phyloP scores from a whole-genome alignment of 2,113 vertebrate genomes.

The Ictidomys tridecemlineatus region DNA sequence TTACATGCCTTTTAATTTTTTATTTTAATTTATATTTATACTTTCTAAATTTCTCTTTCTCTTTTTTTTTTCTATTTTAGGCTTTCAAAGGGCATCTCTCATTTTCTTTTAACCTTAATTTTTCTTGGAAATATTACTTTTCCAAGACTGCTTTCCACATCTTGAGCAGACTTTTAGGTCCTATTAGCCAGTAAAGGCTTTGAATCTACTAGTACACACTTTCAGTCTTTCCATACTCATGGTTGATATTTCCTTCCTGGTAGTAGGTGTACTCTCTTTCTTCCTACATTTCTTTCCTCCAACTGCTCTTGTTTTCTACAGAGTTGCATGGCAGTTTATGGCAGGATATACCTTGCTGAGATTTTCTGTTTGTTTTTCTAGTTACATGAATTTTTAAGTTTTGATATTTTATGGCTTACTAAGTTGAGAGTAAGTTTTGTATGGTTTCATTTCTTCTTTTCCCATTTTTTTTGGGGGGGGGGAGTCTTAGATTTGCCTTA shows the following conservation, averaged over 20 bases:
- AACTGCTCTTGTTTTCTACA: not conserved
- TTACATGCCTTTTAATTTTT: not conserved
- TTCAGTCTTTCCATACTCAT: not conserved
- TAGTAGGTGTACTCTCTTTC: not conserved
- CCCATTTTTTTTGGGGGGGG: not conserved
- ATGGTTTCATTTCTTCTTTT: not conserved
- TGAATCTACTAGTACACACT: accelerated
- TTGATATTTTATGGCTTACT: not conserved
- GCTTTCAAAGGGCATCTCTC: not conserved
- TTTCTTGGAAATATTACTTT: not conserved
- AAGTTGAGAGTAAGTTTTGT: not conserved
- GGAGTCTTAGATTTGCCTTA: not conserved
- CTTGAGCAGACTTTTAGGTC: not conserved
- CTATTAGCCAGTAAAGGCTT: not conserved
- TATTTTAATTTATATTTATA: not conserved
- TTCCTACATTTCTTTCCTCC: not conserved
- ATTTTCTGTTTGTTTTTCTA: not conserved
- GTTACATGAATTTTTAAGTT: not conserved
- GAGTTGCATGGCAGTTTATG: not conserved
- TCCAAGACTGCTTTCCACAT: not conserved
- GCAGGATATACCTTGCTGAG: not conserved
- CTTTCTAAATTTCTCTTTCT: not conserved
- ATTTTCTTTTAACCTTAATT: not conserved
- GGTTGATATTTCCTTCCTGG: not conserved
- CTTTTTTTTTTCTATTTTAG: not conserved